Conservation (phyloP, 1,140 invertebrate genomes). For the Episyrphus balteatus region DNA sequence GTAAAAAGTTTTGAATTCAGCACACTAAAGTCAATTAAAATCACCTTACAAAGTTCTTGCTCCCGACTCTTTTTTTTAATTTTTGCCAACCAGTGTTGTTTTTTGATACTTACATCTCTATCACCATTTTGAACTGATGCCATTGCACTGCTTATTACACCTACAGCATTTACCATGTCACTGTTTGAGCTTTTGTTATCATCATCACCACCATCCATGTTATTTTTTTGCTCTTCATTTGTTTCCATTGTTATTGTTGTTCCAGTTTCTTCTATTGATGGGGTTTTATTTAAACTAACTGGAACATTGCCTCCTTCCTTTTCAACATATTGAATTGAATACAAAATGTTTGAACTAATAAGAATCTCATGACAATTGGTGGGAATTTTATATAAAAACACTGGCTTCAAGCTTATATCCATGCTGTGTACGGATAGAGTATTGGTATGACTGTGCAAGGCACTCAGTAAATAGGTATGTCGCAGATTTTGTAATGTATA, state of each 20-base stretch:
- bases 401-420: constrained; percentile 49
- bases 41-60: too few relatives aligned
- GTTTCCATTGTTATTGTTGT: constrained; percentile 32
- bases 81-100: too few relatives aligned
- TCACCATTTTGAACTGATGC: constrained; percentile 27
- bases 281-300: constrained; percentile 8
- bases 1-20: too few relatives aligned
- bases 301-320: constrained; percentile 13
- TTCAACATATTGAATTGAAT: constrained; percentile 32
- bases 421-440: constrained; percentile 46
- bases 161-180: constrained; percentile 30
- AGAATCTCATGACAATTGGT: constrained; percentile 29
- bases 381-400: constrained; percentile 60
- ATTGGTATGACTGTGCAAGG: constrained; percentile 31
- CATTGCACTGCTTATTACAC: constrained; percentile 34
- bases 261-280: constrained; percentile 14
- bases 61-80: too few relatives aligned
- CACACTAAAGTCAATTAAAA: too few relatives aligned
- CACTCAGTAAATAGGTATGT: constrained; percentile 30
- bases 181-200: constrained; percentile 1
- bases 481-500: constrained; percentile 33
- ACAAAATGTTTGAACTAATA: constrained; percentile 33
- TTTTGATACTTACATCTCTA: constrained; percentile 20
- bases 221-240: constrained; percentile 25
- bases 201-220: constrained; percentile 4